Percentiles rank a stretch among this genome's conserved stretches.
phyloP scores from a whole-genome alignment of 2,888 invertebrate genomes.

The Orthosia incerta region DNA sequence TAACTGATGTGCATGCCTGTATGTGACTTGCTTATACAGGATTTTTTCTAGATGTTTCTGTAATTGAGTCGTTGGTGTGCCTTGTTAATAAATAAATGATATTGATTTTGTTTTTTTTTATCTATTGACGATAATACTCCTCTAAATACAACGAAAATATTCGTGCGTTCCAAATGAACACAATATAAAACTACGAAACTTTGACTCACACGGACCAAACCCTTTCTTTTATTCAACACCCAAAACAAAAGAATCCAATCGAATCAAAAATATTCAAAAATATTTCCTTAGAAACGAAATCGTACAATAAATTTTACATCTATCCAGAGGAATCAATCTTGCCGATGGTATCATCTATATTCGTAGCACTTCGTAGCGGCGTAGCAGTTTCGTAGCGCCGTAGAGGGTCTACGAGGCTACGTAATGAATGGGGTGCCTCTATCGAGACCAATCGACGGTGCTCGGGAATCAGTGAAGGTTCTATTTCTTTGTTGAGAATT shows the following conservation, averaged over 20 bases:
- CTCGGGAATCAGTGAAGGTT: constrained; percentile 61
- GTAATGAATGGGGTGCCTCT: constrained; percentile 67
- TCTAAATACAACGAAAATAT: not conserved
- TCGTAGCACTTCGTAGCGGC: constrained; percentile 59
- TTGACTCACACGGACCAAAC: constrained; percentile 3
- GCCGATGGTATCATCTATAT: constrained; percentile 64
- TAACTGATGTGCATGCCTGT: too few species aligned
- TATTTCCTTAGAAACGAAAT: constrained; percentile 56
- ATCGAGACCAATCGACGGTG: constrained; percentile 65
- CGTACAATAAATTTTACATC: constrained; percentile 61
- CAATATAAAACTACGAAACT: not conserved
- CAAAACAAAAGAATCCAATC: constrained; percentile 43
- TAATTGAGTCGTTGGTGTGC: too few species aligned
- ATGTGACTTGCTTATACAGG: too few species aligned
- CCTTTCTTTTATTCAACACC: constrained; percentile 44
- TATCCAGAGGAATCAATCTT: constrained; percentile 62
- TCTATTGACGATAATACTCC: not conserved
- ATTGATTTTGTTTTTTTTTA: too few species aligned
- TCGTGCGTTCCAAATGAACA: not conserved
- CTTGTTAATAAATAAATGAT: too few species aligned
- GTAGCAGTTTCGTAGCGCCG: constrained; percentile 64
- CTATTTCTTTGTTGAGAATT: constrained; percentile 65
- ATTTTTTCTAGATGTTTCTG: too few species aligned
- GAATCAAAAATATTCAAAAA: constrained; percentile 56
- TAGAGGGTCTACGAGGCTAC: constrained; percentile 59